Conservation (phyloP, 2,888 invertebrate genomes). For the Homarus gammarus region DNA sequence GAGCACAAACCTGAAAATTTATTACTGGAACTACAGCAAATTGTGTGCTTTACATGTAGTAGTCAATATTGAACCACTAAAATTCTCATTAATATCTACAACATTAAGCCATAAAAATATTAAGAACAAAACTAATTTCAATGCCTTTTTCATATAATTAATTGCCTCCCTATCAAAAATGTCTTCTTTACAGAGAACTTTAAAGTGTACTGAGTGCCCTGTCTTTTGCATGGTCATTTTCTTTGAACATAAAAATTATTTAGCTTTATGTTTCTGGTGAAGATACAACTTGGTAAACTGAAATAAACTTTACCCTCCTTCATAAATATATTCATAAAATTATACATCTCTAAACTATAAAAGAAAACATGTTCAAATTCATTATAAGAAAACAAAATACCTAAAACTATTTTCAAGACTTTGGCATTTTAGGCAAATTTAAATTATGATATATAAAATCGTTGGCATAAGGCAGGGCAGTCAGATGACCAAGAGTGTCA, state of each 20-base stretch:
- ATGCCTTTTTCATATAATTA: constrained; percentile 38
- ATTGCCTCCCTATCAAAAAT: constrained; percentile 34
- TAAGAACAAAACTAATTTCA: constrained; percentile 48
- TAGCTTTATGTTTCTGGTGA: background rate
- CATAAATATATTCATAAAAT: background rate
- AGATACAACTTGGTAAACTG: background rate
- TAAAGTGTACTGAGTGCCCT: constrained; percentile 17
- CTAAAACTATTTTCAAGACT: too few relatives aligned
- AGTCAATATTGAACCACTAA: constrained; percentile 48
- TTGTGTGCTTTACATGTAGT: constrained; percentile 40
- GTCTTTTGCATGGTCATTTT: constrained; percentile 21
- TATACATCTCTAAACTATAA: background rate
- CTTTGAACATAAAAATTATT: background rate
- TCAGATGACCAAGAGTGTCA: constrained; percentile 21
- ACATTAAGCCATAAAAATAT: constrained; percentile 66
- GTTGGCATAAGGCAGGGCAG: constrained; percentile 26
- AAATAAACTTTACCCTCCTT: background rate
- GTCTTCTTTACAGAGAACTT: constrained; percentile 15
- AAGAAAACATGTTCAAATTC: background rate
- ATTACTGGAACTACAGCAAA: constrained; percentile 41
- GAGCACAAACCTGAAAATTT: constrained; percentile 36
- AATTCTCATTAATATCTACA: constrained; percentile 46
- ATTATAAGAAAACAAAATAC: background rate
- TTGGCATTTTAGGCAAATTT: background rate
- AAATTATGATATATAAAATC: background rate